A percentile compares a stretch with the other conserved stretches of the same genome.
Evolutionary conservation across 2,113 vertebrate species (phyloP).

Genomic region (rabbit (Oryctolagus cuniculus)): mOryCun1.1 NC_091440.1:105331001-105331500

Average conservation of each 20-base stretch:
- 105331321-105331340: neutral
- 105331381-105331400: too few relatives aligned
- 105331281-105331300: neutral
- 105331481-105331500: too few relatives aligned
- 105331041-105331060: neutral
- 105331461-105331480: too few relatives aligned
- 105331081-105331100: neutral
- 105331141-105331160: neutral
- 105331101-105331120: neutral
- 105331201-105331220: neutral
- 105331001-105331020: neutral
- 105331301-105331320: neutral
- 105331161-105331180: rapidly evolving
- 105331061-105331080: neutral
- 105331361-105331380: too few relatives aligned
- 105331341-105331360: neutral
- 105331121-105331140: neutral
- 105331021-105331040: neutral
- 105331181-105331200: neutral
- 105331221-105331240: neutral
- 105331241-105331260: neutral
- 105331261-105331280: neutral
- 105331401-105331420: too few relatives aligned
- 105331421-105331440: too few relatives aligned
- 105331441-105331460: too few relatives aligned